phyloP scores from a whole-genome alignment of 1,140 invertebrate species.

The Chrysoperla carnea region DNA sequence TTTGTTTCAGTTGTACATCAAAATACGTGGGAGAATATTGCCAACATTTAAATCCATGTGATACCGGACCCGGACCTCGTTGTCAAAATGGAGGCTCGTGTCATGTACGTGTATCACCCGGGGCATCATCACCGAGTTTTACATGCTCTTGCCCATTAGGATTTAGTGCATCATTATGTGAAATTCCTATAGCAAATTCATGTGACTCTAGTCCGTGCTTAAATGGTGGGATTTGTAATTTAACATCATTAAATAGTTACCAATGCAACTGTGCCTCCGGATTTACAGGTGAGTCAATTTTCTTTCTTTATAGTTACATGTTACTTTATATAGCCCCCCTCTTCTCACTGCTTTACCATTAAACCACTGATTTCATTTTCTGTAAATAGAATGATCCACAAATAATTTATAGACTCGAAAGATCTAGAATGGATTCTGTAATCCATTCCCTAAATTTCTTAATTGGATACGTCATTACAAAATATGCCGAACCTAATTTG shows the following conservation, averaged over 20 bases:
- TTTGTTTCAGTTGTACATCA: constrained; percentile 69
- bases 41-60: constrained; percentile 81
- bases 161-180: constrained; percentile 82
- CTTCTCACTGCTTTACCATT: too few relatives aligned
- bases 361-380: too few relatives aligned
- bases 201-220: constrained; percentile 77
- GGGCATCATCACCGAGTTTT: constrained; percentile 53
- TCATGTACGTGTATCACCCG: constrained; percentile 45
- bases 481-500: too few relatives aligned
- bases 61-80: constrained; percentile 55
- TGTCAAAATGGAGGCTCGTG: constrained; percentile 91
- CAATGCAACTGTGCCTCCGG: constrained; percentile 69
- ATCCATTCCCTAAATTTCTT: too few relatives aligned
- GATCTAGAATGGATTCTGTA: too few relatives aligned
- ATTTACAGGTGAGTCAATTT: constrained; percentile 54
- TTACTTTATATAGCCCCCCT: constrained; percentile 4
- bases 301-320: constrained; percentile 10
- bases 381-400: too few relatives aligned
- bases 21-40: constrained; percentile 88
- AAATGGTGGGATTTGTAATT: constrained; percentile 69
- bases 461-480: too few relatives aligned
- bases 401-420: too few relatives aligned
- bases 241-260: constrained; percentile 63
- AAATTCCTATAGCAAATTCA: constrained; percentile 73
- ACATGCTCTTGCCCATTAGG: constrained; percentile 76